Evolutionary conservation across 2,888 invertebrate species (phyloP).

Genomic region (Acleris laterana): DNA sequence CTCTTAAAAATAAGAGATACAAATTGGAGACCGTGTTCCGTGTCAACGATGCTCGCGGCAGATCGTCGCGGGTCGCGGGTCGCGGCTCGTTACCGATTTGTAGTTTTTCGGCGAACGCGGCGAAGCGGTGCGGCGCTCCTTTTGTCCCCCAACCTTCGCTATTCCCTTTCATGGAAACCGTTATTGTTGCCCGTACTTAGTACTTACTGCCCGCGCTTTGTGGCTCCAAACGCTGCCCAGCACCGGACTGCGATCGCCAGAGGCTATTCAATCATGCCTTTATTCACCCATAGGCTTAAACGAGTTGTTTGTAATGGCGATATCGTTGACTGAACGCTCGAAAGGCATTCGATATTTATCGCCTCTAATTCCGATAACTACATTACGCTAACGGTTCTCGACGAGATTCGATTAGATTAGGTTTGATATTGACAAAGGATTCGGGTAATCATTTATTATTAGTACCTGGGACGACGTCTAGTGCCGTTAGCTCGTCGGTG

Average conservation of each 20-base stretch:
- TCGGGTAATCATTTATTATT: conserved; percentile 48
- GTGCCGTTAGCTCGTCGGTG: conserved; percentile 54
- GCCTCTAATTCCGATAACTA: conserved; percentile 42
- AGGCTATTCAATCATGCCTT: conserved; percentile 52
- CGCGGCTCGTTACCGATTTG: conserved; percentile 54
- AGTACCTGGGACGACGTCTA: conserved; percentile 10
- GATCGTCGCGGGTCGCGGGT: conserved; percentile 6
- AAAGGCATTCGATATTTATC: conserved; percentile 41
- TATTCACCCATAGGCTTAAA: conserved; percentile 49
- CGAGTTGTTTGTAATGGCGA: conserved; percentile 52
- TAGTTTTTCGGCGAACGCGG: conserved; percentile 66
- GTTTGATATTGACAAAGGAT: conserved; percentile 51
- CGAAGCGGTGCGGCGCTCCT: conserved; percentile 60
- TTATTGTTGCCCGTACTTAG: conserved; percentile 67
- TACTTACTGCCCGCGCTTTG: conserved; percentile 55
- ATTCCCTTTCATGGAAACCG: conserved; percentile 68
- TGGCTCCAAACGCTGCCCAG: conserved; percentile 52
- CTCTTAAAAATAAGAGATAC: not conserved
- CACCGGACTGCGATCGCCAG: conserved; percentile 56
- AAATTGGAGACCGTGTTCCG: not conserved
- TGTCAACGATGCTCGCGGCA: not conserved
- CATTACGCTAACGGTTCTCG: conserved; percentile 51
- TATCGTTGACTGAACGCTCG: conserved; percentile 44
- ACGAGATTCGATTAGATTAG: conserved; percentile 50
- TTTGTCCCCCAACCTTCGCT: conserved; percentile 62